Conservation (phyloP, 1,140 invertebrate genomes). For the Camponotus pennsylvanicus region DNA sequence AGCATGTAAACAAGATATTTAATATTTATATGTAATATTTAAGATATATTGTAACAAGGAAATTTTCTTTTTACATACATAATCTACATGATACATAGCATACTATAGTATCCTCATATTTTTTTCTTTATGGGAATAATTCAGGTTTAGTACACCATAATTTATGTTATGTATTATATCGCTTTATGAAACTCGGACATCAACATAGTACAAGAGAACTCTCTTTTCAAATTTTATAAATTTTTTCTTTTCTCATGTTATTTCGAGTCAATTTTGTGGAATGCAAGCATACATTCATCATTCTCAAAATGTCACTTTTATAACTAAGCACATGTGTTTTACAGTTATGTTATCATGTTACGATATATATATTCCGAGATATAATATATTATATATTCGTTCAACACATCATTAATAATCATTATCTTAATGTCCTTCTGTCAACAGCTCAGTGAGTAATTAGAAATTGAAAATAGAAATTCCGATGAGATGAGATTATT, state of each 20-base stretch:
- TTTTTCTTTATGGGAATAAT: too few relatives aligned
- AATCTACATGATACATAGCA: neutral
- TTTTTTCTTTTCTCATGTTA: neutral
- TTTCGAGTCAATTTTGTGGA: conserved; percentile 8
- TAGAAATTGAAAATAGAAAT: conserved; percentile 57
- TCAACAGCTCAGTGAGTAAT: conserved; percentile 47
- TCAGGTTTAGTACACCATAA: too few relatives aligned
- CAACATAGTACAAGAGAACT: too few relatives aligned
- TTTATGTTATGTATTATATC: too few relatives aligned
- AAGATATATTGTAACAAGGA: neutral
- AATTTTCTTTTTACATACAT: neutral
- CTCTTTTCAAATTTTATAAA: conserved; percentile 4
- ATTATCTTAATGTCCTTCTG: conserved; percentile 52
- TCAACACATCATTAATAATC: conserved; percentile 71
- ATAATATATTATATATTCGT: conserved; percentile 58
- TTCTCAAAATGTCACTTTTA: conserved; percentile 41
- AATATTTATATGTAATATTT: conserved; percentile 8
- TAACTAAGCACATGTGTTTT: conserved; percentile 44
- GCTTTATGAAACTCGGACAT: neutral
- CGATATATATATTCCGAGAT: neutral
- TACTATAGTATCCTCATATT: too few relatives aligned
- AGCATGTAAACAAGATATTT: too few relatives aligned
- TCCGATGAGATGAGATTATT: neutral
- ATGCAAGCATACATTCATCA: conserved; percentile 32
- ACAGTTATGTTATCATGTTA: neutral